Percentiles rank a stretch among this genome's conserved stretches.
Evolutionary conservation across 2,113 vertebrate genomes (phyloP).

Genomic region (Datnioides undecimradiatus): DNA sequence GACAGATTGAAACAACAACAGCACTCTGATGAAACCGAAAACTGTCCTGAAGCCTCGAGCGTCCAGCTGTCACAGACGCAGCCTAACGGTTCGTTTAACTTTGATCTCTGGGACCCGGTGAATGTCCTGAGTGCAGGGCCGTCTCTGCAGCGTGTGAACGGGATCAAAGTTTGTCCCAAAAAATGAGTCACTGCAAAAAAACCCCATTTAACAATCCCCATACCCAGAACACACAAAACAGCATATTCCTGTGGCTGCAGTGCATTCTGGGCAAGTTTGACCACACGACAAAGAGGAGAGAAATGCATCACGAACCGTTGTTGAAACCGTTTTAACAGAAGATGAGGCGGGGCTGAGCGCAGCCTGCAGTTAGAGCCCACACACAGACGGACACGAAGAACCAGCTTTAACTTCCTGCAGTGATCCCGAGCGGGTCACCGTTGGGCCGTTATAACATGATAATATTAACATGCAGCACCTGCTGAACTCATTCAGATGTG

Average conservation of each 20-base stretch:
- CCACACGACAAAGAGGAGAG: not conserved
- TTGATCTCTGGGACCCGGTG: not conserved
- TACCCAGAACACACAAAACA: not conserved
- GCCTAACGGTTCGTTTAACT: constrained; percentile 6
- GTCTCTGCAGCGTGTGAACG: not conserved
- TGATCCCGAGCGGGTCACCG: not conserved
- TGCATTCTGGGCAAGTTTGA: not conserved
- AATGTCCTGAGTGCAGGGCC: not conserved
- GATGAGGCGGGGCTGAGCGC: not conserved
- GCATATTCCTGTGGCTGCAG: not conserved
- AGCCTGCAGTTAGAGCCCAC: not conserved
- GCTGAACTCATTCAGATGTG: not conserved
- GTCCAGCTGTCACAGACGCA: not conserved
- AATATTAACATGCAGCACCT: constrained; percentile 4
- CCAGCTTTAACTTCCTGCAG: not conserved
- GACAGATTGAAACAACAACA: not conserved
- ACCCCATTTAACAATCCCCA: no score
- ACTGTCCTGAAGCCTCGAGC: not conserved
- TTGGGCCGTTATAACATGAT: not conserved
- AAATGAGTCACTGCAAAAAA: not conserved
- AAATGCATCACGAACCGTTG: not conserved
- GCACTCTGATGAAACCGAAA: not conserved
- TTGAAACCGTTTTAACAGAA: not conserved
- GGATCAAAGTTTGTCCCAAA: not conserved
- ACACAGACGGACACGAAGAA: not conserved